phyloP scores from a whole-genome alignment of 2,888 invertebrate species.

The Stenichneumon culpator region DNA sequence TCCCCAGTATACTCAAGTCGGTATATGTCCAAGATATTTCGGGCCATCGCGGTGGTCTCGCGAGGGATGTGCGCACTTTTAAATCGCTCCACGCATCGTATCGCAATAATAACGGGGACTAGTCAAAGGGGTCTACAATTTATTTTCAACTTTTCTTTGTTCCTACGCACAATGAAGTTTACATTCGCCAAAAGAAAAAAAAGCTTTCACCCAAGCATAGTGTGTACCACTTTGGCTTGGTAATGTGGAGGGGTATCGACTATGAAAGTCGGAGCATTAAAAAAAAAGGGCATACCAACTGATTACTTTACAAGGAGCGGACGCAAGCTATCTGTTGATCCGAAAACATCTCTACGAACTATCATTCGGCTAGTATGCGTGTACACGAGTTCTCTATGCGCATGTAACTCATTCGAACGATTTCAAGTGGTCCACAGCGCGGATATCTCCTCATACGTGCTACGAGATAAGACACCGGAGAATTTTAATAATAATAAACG shows the following conservation, averaged over 20 bases:
- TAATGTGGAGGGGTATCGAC: not conserved
- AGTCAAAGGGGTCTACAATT: not conserved
- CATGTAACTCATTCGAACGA: conserved; percentile 11
- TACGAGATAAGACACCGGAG: conserved; percentile 67
- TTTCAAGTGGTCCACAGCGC: conserved; percentile 47
- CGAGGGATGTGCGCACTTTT: conserved; percentile 18
- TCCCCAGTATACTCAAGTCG: conserved; percentile 5
- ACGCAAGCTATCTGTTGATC: conserved; percentile 7
- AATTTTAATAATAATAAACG: conserved; percentile 71
- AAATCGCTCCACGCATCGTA: conserved; percentile 12
- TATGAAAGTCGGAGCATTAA: not conserved
- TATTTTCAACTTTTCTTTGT: too few species aligned
- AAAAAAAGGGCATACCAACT: conserved; percentile 24
- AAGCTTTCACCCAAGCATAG: too few species aligned
- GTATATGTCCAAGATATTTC: conserved; percentile 51
- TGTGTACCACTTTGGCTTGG: too few species aligned
- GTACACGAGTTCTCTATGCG: conserved; percentile 23
- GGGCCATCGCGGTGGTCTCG: conserved; percentile 59
- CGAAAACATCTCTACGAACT: conserved; percentile 24
- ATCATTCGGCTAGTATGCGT: conserved; percentile 1
- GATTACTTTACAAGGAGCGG: conserved; percentile 26
- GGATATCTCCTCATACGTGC: conserved; percentile 27
- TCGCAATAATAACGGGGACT: not conserved
- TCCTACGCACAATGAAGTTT: too few species aligned
- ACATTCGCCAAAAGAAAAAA: too few species aligned